Percentiles rank a stretch among this genome's conserved stretches.
Evolutionary conservation across 2,797 vertebrate genomes (phyloP).

Genomic region (Mus minutoides): DNA sequence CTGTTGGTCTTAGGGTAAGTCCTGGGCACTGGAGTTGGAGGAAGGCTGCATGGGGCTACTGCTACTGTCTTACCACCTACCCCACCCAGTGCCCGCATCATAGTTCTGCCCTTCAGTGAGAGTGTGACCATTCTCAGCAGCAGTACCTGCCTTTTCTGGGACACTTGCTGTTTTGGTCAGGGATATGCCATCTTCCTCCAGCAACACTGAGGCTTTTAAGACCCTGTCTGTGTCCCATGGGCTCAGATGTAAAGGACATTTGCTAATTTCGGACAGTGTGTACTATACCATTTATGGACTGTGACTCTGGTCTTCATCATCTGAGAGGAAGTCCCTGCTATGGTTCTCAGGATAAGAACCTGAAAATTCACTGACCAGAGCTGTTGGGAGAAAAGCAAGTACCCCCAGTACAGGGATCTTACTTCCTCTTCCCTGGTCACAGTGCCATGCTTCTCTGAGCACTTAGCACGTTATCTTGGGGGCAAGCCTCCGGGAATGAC

Average conservation of each 20-base stretch:
- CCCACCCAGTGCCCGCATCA: not conserved
- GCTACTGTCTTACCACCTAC: no score
- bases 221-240: not conserved
- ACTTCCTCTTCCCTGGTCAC: not conserved
- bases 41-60: not conserved
- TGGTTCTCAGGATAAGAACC: not conserved
- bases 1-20: not conserved
- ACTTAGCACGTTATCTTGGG: not conserved
- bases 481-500: not conserved
- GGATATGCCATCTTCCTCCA: not conserved
- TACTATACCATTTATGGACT: not conserved
- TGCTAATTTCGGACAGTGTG: conserved; percentile 12
- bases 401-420: not conserved
- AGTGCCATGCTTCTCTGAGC: not conserved
- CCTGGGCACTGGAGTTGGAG: not conserved
- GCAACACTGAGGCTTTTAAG: not conserved
- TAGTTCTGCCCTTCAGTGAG: not conserved
- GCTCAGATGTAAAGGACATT: conserved; percentile 16
- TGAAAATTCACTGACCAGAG: not conserved
- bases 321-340: not conserved
- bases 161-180: not conserved
- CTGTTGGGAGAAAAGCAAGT: not conserved
- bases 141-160: not conserved
- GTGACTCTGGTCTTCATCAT: not conserved
- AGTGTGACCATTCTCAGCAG: not conserved